Percentiles rank a stretch among this genome's conserved stretches.
These are phyloP conservation scores for Leptinotarsa undecemlineata DNA, from an alignment of 1,140 invertebrate species.

Conservation along the genomic window DNA sequence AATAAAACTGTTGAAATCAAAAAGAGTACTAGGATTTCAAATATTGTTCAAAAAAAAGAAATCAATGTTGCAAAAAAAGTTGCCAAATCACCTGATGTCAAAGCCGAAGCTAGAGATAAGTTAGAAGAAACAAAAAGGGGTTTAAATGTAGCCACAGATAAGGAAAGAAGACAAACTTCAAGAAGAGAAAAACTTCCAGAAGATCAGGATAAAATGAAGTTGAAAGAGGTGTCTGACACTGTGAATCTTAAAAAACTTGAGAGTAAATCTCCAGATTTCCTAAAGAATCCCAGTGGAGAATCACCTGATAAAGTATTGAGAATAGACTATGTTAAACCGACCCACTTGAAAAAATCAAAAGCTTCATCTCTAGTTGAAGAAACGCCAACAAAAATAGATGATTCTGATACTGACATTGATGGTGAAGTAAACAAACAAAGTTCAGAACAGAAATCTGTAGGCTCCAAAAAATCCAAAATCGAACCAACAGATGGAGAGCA, in stretches of 20 bases:
- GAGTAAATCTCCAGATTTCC: no score
- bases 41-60: constrained; percentile 19
- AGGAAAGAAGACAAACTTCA: background rate
- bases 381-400: no score
- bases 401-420: no score
- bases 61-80: background rate
- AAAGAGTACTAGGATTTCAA: constrained; percentile 19
- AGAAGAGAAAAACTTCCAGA: constrained; percentile 11
- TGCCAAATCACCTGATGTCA: background rate
- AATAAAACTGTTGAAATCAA: constrained; percentile 15
- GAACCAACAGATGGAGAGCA: background rate
- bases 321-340: no score
- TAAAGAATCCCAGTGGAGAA: no score
- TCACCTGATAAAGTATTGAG: no score
- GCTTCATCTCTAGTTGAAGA: no score
- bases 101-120: background rate
- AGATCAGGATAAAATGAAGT: background rate
- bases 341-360: no score
- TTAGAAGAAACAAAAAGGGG: background rate
- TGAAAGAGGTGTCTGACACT: no score
- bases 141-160: background rate
- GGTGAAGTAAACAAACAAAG: no score
- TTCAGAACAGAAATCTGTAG: constrained; percentile 5
- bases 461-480: background rate
- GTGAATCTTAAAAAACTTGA: no score